Evolutionary conservation across 1,140 invertebrate genomes (phyloP), one percentile per base, ranked within the genome.

Genomic region (Bombus vancouverensis): DNA sequence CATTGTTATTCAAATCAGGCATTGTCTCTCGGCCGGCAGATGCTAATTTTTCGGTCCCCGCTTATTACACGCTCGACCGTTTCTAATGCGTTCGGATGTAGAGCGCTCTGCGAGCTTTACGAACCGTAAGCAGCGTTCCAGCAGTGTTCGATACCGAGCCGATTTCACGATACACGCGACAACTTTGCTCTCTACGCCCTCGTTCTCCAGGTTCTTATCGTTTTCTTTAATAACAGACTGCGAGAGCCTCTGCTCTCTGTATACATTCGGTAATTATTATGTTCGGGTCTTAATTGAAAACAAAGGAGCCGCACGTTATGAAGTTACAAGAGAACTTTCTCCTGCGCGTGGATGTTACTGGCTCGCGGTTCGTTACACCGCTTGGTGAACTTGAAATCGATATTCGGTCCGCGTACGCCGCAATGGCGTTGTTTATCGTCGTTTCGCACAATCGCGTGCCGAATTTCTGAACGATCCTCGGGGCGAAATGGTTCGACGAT

Each of bases 1-100:
- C 93, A 94, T 94, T 94, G 94, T 94, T 94, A 94, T 94, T 94
- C 93, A 94, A 94, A 94, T 94, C 92, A 94, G 91, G 88, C 91
- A 94, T 94, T 94, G 94, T 94, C 93, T 94, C 91, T 77, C 78
- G 88, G 57, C 77, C 75, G 90, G 92, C 91, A 91, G 93, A 94
- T 94, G 93, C 91, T 93, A 93, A 94, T 94, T 94, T 94, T 94
- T 94, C 83, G 92, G 91, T 91, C 91, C 81, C 87, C 81, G 91
- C 90, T 94, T 93, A 94, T 94, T 94, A 94, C 93, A 92, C 91
- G 91, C 92, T 89, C 88, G 89, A 89, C 92, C 93, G 93, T 93
- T 93, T 93, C 91, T 91, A 93, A 93, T 92, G 92, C 91, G 92
- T 91, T 91, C 90, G 90, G 91, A 94, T 94, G 89, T 94, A 92